A percentile compares a stretch with the other conserved stretches of the same genome.
phyloP scores from a whole-genome alignment of 2,888 invertebrate species.

The Zootermopsis nevadensis region DNA sequence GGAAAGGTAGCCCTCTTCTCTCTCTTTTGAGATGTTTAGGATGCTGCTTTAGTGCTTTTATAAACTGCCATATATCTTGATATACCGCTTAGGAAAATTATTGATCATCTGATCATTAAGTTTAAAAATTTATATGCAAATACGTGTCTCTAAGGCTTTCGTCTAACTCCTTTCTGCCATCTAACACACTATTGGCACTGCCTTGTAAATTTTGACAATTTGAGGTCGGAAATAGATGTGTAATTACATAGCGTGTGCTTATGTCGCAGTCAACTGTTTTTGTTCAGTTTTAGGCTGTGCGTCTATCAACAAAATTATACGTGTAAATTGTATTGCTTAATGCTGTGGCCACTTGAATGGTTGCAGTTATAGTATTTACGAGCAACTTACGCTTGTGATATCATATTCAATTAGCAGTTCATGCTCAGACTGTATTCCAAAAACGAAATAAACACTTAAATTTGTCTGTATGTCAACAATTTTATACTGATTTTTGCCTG shows the following conservation, averaged over 20 bases:
- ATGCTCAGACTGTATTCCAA: too few species aligned
- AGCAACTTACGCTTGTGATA: too few species aligned
- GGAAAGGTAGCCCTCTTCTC: constrained; percentile 4
- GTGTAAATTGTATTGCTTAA: too few species aligned
- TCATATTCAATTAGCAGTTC: too few species aligned
- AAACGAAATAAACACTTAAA: too few species aligned
- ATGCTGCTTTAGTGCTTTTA: background rate
- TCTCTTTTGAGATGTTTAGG: constrained; percentile 34
- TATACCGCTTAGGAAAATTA: constrained; percentile 19
- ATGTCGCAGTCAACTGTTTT: background rate
- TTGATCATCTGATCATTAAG: constrained; percentile 36
- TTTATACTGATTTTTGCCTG: too few species aligned
- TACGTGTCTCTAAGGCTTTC: background rate
- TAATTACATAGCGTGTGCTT: background rate
- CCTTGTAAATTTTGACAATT: constrained; percentile 7
- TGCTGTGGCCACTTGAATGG: too few species aligned
- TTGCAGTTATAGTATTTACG: too few species aligned
- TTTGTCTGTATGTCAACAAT: too few species aligned
- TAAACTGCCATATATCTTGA: background rate
- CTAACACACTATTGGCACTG: constrained; percentile 14
- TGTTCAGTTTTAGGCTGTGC: too few species aligned
- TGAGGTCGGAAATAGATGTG: background rate
- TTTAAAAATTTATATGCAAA: constrained; percentile 27
- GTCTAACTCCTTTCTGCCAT: background rate
- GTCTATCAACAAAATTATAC: too few species aligned